Evolutionary conservation across 2,888 invertebrate genomes (phyloP), one percentile per base, ranked within the genome.

Genomic region (Parasteatoda lunata): DNA sequence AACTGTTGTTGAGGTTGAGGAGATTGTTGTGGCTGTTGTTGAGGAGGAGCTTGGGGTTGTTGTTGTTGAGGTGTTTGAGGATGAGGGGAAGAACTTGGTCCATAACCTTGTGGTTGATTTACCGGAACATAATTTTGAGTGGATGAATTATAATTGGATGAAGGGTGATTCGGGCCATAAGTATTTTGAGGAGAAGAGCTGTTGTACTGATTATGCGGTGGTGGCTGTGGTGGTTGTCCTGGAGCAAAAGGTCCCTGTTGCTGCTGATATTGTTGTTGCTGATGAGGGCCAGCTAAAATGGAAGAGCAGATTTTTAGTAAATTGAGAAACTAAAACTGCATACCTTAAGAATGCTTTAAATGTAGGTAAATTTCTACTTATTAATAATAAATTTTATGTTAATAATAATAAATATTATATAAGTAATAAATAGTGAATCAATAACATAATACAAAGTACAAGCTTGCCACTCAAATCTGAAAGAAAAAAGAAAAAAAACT

Each of bases 91-190:
- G 86, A 73, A n/a, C 86, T 87, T 4, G 77, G 77, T 1, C 77
- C 81, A 81, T 82, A 81, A 1, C 72, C 71, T 15, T 87, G 86
- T 6, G 89, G 78, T 66, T 86, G 86, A 65, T 65, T 88, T n/a
- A 91, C 92, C 80, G 90, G 92, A 68, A 92, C 92, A 89, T 93
- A 93, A 11, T 92, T 93, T 90, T 94, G 94, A 6, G 92, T 89
- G 1, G 90, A 91, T 47, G 92, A 91, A 51, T 91, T 92, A 89
- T 93, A 93, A 81, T 93, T 79, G 13, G 87, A 78, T 54, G 87
- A 70, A 9, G 82, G 82, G 75, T 73, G 73, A 54, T 66, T 81
- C 47, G 66, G 78, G 48, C 89, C 89, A 85, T 90, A 90, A 13
- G 77, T 89, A 15, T 82, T 85, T 15, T 84, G 88, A 15, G 89